Evolutionary conservation across 2,888 invertebrate species (phyloP), one percentile per base, ranked within the genome.

Genomic region (Scelioninae gen. 1): DNA sequence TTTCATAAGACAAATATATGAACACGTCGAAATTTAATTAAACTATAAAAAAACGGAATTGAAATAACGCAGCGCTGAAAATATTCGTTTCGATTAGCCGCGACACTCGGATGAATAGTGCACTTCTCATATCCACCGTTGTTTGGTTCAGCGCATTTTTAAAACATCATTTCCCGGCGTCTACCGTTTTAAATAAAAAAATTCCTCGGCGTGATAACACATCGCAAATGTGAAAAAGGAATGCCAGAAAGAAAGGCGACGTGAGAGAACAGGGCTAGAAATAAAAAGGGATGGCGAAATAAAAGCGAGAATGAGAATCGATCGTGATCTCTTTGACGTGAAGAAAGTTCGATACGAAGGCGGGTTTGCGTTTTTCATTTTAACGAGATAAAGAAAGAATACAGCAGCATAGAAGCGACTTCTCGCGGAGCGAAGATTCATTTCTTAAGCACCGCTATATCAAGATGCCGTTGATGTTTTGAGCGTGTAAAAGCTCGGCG

Each of bases 381-480:
- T 63, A 63, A 63, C 47, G 71, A 72, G 63, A 2, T 45, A 32
- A 63, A 65, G 65, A 60, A 75, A 74, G 74, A 45, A 74, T 56
- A 55, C 65, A 49, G n/a, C 34, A 43, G 16, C 40, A 40, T 31
- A 56, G 58, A 76, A 68, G 51, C 60, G 60, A 60, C 53, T 66
- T 40, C 47, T 60, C 60, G 51, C 53, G 51, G 15, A 16, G 31
- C 49, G 65, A 51, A 51, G 15, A 78, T 78, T 78, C 71, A 58
- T 71, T 80, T 68, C 74, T 74, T 74, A 74, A 74, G 62, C 74
- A 62, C 23, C 29, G 38, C 62, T 74, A 49, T 84, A 82, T 84
- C 76, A 77, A 80, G 83, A 78, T 81, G 49, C 68, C 49, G 84
- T 68, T 85, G 83, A 85, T 83, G 75, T 83, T 83, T 85, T 71